These are phyloP conservation scores for Mythimna ferrago DNA, from an alignment of 2,888 invertebrate species.

Conservation along the genomic window DNA sequence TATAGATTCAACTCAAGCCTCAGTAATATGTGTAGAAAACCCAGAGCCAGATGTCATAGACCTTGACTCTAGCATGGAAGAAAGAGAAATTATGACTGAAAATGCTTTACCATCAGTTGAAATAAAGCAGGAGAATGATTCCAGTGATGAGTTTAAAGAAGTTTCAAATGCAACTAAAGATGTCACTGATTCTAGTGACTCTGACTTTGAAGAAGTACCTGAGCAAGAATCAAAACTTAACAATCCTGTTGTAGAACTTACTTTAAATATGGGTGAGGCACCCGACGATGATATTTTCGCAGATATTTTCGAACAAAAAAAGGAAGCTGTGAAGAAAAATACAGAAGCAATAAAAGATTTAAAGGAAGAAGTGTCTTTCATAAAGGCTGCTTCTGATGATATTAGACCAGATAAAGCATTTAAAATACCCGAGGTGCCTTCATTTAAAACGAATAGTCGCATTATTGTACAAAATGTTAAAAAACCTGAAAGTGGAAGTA, in stretches of 20 bases:
- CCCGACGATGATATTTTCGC: slow-evolving; percentile 93
- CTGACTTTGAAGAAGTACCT: slow-evolving; percentile 89
- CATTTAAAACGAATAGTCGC: slow-evolving; percentile 19
- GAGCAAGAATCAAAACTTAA: slow-evolving; percentile 76
- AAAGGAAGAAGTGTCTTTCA: slow-evolving; percentile 29
- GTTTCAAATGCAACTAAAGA: slow-evolving; percentile 42
- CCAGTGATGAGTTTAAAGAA: slow-evolving; percentile 50
- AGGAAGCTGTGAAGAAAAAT: slow-evolving; percentile 3
- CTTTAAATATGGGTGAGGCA: slow-evolving; percentile 78
- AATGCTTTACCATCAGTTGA: slow-evolving; percentile 4
- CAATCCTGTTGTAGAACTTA: slow-evolving; percentile 86
- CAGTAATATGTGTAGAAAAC: slow-evolving; percentile 77
- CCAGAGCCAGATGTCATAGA: slow-evolving; percentile 72
- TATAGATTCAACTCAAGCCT: slow-evolving; percentile 73
- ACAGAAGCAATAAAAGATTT: slow-evolving; percentile 24
- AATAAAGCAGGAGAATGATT: slow-evolving; percentile 44
- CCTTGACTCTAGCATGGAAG: slow-evolving; percentile 77
- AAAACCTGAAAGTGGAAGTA: slow-evolving; percentile 28
- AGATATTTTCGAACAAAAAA: slow-evolving; percentile 90
- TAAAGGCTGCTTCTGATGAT: slow-evolving; percentile 35
- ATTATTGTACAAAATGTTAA: slow-evolving; percentile 22
- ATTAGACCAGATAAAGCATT: slow-evolving; percentile 51
- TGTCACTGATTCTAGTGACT: slow-evolving; percentile 80
- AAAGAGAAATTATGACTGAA: slow-evolving; percentile 41
- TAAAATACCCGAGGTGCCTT: slow-evolving; percentile 48